A percentile compares a stretch with the other conserved stretches of the same genome.
These are phyloP conservation scores for Atractosteus spatula DNA, from an alignment of 2,113 vertebrate genomes.

Conservation along the genomic window DNA sequence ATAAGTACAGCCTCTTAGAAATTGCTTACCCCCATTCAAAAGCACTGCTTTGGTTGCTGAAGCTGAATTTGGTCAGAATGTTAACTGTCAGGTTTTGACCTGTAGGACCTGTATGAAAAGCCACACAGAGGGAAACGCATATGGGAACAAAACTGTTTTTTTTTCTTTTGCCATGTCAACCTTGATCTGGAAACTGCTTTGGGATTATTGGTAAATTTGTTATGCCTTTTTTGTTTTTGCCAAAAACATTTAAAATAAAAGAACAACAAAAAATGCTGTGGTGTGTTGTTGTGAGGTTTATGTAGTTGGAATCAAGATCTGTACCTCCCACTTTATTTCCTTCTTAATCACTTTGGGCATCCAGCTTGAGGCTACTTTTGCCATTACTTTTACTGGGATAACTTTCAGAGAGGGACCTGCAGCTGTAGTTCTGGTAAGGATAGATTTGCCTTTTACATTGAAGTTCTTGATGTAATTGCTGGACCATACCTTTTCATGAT, in stretches of 20 bases:
- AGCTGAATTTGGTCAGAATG: not conserved
- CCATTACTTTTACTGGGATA: too few species aligned
- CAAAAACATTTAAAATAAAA: conserved; percentile 57
- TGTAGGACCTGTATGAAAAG: not conserved
- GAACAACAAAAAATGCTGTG: conserved; percentile 22
- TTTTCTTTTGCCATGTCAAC: conserved; percentile 46
- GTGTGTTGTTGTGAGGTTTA: not conserved
- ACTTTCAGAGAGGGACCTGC: too few species aligned
- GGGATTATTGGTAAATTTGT: conserved; percentile 37
- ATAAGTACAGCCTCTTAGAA: not conserved
- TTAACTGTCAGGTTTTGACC: not conserved
- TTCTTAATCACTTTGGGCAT: too few species aligned
- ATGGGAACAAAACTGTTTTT: conserved; percentile 18
- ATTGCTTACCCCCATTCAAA: not conserved
- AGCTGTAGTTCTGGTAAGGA: too few species aligned
- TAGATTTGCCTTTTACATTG: too few species aligned
- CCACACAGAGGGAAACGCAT: conserved; percentile 6
- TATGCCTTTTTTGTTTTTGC: conserved; percentile 49
- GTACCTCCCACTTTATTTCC: too few species aligned
- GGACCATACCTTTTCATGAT: too few species aligned
- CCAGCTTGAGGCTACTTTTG: too few species aligned
- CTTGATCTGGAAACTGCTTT: conserved; percentile 40
- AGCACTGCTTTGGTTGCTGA: not conserved
- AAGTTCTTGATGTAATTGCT: too few species aligned
- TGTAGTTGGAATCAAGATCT: too few species aligned